Evolutionary conservation across 2,888 invertebrate species (phyloP).

Genomic region (Agrotis segetum): DNA sequence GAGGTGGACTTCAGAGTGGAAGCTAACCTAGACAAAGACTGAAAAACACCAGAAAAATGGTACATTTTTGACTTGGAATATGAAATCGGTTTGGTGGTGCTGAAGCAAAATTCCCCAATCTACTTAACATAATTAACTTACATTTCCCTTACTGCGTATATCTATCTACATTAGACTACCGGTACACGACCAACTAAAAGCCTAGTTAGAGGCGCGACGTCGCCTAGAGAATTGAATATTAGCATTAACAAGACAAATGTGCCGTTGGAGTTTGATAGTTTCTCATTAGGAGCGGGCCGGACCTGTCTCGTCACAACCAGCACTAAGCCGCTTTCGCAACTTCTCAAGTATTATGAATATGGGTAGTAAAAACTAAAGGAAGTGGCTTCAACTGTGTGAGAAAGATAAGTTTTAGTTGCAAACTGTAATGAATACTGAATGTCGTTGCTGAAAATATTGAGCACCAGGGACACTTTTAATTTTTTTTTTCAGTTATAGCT

Average conservation of each 20-base stretch:
- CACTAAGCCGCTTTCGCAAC: slow-evolving; percentile 75
- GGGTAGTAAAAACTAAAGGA: slow-evolving; percentile 44
- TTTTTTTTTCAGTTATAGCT: background rate
- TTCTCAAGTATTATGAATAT: slow-evolving; percentile 67
- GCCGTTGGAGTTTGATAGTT: slow-evolving; percentile 86
- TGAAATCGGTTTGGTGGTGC: background rate
- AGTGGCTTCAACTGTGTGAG: slow-evolving; percentile 24
- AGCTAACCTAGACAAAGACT: no score
- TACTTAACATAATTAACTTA: slow-evolving; percentile 16
- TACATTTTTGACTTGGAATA: background rate
- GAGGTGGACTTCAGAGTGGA: background rate
- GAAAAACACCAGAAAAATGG: background rate
- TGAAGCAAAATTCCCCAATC: background rate
- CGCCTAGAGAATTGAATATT: slow-evolving; percentile 83
- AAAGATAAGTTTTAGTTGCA: slow-evolving; percentile 20
- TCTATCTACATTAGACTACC: slow-evolving; percentile 36
- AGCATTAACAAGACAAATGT: slow-evolving; percentile 86
- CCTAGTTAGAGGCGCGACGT: slow-evolving; percentile 67
- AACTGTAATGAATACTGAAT: background rate
- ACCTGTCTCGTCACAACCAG: slow-evolving; percentile 66
- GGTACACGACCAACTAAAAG: slow-evolving; percentile 68
- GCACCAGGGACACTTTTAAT: background rate
- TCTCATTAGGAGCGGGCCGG: slow-evolving; percentile 80
- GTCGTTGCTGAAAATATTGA: background rate
- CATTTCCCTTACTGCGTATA: slow-evolving; percentile 1